Percentiles rank a stretch among this genome's conserved stretches.
phyloP scores from a whole-genome alignment of 2,888 invertebrate genomes.

The Trachelus troglodyta region DNA sequence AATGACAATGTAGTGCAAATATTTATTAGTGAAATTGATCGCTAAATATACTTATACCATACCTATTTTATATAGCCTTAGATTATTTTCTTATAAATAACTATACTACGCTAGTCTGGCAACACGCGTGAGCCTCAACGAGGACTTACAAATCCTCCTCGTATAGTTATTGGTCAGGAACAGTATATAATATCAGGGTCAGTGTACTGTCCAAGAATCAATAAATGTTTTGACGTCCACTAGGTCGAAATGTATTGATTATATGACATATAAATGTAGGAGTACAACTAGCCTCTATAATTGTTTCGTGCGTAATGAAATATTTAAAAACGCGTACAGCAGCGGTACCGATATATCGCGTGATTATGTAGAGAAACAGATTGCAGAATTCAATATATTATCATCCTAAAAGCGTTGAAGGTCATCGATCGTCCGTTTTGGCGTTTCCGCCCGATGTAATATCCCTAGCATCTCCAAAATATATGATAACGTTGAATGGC shows the following conservation, averaged over 20 bases:
- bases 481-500: background rate
- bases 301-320: background rate
- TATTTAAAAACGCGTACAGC: background rate
- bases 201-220: constrained; percentile 11
- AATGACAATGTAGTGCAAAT: background rate
- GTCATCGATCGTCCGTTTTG: background rate
- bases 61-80: background rate
- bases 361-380: background rate
- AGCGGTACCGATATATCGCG: background rate
- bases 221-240: background rate
- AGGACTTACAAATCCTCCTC: background rate
- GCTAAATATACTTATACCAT: background rate
- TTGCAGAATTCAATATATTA: background rate
- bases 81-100: background rate
- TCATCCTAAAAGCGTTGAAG: background rate
- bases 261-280: background rate
- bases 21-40: background rate
- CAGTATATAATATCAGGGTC: background rate
- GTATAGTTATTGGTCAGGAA: background rate
- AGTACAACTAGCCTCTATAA: background rate
- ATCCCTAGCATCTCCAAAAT: background rate
- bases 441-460: background rate
- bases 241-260: constrained; percentile 2
- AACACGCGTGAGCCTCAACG: background rate
- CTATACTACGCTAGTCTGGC: background rate